Evolutionary conservation across 2,113 vertebrate species (phyloP), one percentile per base, ranked within the genome.

Genomic region (Engraulis encrasicolus): DNA sequence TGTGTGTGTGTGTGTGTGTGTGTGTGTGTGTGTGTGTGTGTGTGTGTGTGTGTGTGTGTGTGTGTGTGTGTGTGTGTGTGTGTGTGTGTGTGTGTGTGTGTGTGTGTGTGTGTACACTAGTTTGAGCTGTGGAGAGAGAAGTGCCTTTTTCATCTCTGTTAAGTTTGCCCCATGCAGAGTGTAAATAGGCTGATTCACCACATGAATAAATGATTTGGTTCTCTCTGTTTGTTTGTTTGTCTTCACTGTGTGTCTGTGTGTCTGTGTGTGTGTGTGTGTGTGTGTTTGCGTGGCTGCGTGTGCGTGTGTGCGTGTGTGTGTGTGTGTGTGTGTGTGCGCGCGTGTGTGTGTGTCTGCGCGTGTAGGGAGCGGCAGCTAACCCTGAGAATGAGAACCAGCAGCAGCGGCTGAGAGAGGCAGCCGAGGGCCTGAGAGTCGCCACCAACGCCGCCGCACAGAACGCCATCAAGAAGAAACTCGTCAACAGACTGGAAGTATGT

Each of bases 311-410:
- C n/a, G n/a, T n/a, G n/a, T n/a, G n/a, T n/a, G 19, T 58, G 81
- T 78, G 34, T 17, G 20, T 54, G 6, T 12, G 2, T 74, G 4
- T 52, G 15, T 66, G 77, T 83, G 34, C 80, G 11, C n/a, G n/a
- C n/a, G n/a, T n/a, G n/a, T n/a, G n/a, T n/a, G n/a, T n/a, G n/a
- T n/a, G n/a, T n/a, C n/a, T 50, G 49, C 36, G 48, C 48, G 0
- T 83, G 0, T 31, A 99, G 98, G 98, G 98, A 40, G 98, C 98
- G 74, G 98, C 98, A 38, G 98, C 98, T 37, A 97, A 99, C 88
- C 98, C 98, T 2, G 98, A 99, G 81, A 99, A 98, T 6, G 97
- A 99, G 90, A 97, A 99, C 90, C 98, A 99, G 82, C 98, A 99
- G 88, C 98, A 99, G 91, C 94, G 97, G 81, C 94, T 99, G 50